A percentile compares a stretch with the other conserved stretches of the same genome.
Evolutionary conservation across 2,113 vertebrate genomes (phyloP).

Genomic region (Periophthalmodon schlosseri): DNA sequence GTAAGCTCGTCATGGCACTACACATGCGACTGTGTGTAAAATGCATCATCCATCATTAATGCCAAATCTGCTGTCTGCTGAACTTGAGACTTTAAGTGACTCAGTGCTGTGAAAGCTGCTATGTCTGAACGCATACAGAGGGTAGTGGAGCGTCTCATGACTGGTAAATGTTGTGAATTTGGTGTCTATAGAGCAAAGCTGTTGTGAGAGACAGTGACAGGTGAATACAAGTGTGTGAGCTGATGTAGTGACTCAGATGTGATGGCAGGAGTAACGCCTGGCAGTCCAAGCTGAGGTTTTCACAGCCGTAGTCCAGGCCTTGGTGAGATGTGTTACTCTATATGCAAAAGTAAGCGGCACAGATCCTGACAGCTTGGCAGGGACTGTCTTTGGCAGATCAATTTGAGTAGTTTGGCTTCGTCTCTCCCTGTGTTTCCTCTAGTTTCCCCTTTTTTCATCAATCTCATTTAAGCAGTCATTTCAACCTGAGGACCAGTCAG

Average conservation of each 20-base stretch:
- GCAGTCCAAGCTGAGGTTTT: slow-evolving; percentile 25
- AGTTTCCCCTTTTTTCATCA: slow-evolving; percentile 40
- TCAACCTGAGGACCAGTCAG: slow-evolving; percentile 29
- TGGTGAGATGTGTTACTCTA: slow-evolving; percentile 36
- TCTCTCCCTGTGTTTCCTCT: slow-evolving; percentile 38
- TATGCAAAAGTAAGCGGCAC: slow-evolving; percentile 41
- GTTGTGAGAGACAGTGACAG: slow-evolving; percentile 36
- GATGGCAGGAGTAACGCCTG: slow-evolving; percentile 36
- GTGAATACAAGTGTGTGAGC: slow-evolving; percentile 17
- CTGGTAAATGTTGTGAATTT: background rate
- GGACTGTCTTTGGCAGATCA: slow-evolving; percentile 54
- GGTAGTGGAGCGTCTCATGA: background rate
- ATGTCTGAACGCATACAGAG: slow-evolving; percentile 6
- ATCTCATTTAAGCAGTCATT: slow-evolving; percentile 53
- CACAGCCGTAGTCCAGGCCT: background rate
- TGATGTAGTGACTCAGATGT: slow-evolving; percentile 31
- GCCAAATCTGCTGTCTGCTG: slow-evolving; percentile 34
- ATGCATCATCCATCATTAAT: slow-evolving; percentile 31
- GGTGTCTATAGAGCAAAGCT: slow-evolving; percentile 23
- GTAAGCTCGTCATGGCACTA: slow-evolving; percentile 22
- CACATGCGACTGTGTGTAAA: slow-evolving; percentile 23
- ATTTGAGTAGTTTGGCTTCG: slow-evolving; percentile 43
- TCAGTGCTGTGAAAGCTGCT: slow-evolving; percentile 44
- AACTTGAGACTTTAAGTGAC: slow-evolving; percentile 18
- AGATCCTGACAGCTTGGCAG: slow-evolving; percentile 57